Evolutionary conservation across 2,113 vertebrate genomes (phyloP), one percentile per base, ranked within the genome.

Genomic region (Capreolus pygargus): DNA sequence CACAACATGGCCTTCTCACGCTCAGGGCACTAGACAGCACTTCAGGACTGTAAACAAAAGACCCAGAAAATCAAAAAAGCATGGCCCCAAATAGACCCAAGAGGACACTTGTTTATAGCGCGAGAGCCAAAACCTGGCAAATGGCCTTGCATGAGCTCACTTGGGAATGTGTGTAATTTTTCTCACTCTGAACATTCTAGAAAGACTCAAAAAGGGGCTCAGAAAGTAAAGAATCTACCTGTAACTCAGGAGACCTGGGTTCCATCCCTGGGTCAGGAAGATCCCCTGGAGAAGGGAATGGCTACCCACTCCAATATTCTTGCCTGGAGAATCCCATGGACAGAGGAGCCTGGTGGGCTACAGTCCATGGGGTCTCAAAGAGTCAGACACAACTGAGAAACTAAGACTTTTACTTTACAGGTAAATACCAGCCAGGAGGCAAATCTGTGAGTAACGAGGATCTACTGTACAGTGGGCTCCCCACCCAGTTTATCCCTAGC

Each of bases 401-500:
- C 11, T 43, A 43, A 43, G 23, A 43, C 39, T 15, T 27, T 27
- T 45, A 43, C 21, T 76, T 43, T 47, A 25, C 30, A 14, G 45
- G 13, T 57, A 67, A 60, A 6, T 14, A 7, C 19, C 11, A n/a
- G 70, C 5, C 30, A 67, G 55, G 1, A 33, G 70, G 57, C 11
- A 12, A 14, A 16, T 28, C 52, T 28, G 33, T 1, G 33, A 19
- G 14, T 10, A 17, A 1, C 1, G 25, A 23, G 64, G 45, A 1
- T 6, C 33, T 21, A 7, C 4, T 23, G 11, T 3, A 43, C 30
- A 9, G 1, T 0, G 61, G 50, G 30, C 3, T 0, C 25, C 30
- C 14, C 0, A 2, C 7, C 23, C n/a, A 0, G 15, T 9, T 17
- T 9, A 12, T 10, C 16, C 36, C 47, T 1, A 11, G n/a, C 6